Evolutionary conservation across 30 jellyfish, hydroid and myxozoan species (phyloP), one percentile per base, ranked within the genome.

Genomic region (Mastigias papua): DNA sequence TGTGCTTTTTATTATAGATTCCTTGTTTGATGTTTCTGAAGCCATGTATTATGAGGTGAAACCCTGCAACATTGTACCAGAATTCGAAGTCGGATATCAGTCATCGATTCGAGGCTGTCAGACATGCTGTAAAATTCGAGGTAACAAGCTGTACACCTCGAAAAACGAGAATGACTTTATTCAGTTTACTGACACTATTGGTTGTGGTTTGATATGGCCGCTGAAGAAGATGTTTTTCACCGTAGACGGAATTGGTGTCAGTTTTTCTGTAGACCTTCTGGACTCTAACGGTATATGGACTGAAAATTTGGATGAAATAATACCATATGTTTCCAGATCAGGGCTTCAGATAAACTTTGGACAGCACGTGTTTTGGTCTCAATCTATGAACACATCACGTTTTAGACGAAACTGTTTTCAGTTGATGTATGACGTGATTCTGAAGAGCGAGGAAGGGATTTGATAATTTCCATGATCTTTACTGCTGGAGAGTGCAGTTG

Each of bases 171-270:
- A 34, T 11, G 16, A 25, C 4, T 19, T 54, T n/a, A 19, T 86
- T 35, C 73, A 73, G 23, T 75, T 79, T 54, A 82, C 37, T 63
- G 85, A 86, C 23, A 71, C 82, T 28, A 26, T 92, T 30, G 98
- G 98, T 22, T 92, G 98, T 67, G 98, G 98, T 15, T 23, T 92
- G 69, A 34, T 72, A 1, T 75, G 90, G 88, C 96, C 94, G 20
- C 19, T 31, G 34, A 68, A 60, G 76, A 89, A 86, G 31, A 27
- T 78, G 26, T 73, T 92, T 64, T 60, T 92, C 62, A 86, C 95
- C 0, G 60, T 50, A n/a, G 94, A 92, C 33, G 98, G 98, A 4
- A 65, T 90, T 6, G 83, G 88, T 22, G 64, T 58, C 61, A 65
- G 48, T 23, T 46, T 78, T 42, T 37, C 89, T 4, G 67, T 37